Base-by-base conservation (phyloP, 2,797 vertebrate genomes). In the Taenioides sp. region DNA sequence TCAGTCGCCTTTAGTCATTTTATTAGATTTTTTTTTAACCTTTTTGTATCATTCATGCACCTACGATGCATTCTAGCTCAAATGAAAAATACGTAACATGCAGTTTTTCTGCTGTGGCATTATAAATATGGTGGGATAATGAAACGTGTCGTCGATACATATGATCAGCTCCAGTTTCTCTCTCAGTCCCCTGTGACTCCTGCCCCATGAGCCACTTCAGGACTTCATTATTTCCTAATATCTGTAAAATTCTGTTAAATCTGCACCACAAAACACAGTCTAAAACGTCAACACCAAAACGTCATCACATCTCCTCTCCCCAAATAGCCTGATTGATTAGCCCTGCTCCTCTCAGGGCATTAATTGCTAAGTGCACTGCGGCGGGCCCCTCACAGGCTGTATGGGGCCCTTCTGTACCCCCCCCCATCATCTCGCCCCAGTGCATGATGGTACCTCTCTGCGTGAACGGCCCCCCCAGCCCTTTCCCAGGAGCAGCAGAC, bases 401-500 rank as follows among this genome's bases (percentile, higher is more conserved):
- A 78, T 73, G 80, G 81, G 81, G 81, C 79, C 78, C 71, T 12
- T 54, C 76, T 69, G 11, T 16, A 47, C 4, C 43, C 43, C 43
- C 43, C 14, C 43, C 34, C 34, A 10, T 47, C 43, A 3, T 16
- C 43, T 47, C 27, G 18, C 70, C 52, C 57, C 23, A 20, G 71
- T 50, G 81, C 74, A 78, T 82, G 88, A 87, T 66, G 84, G 85
- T 72, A 83, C 79, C 79, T 78, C 79, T 90, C 79, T 78, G 90
- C 88, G 92, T 91, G 93, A 93, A 93, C 90, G 66, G 83, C 86
- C 78, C 65, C 80, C 47, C 68, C 77, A 78, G 85, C 69, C 80
- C 85, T 90, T 94, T 93, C 93, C 92, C 92, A 94, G 86, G 81
- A 87, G 80, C 17, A 4, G 77, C 49, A 74, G 87, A 87, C 92